phyloP scores from a whole-genome alignment of 2,797 vertebrate species.

The Adelosebastes latens region DNA sequence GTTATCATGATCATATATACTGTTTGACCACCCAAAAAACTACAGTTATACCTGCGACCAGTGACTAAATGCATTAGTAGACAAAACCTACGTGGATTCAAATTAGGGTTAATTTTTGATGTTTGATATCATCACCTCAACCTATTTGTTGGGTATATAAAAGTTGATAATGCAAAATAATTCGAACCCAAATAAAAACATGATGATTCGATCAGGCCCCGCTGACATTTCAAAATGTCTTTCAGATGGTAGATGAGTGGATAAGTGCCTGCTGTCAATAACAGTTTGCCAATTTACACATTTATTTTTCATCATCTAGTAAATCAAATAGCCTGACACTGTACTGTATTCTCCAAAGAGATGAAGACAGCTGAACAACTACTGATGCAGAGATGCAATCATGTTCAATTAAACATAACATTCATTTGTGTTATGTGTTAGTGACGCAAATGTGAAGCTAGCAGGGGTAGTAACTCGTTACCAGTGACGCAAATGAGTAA shows the following conservation, averaged over 20 bases:
- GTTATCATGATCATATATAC: background rate
- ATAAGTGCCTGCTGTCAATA: background rate
- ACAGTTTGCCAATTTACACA: background rate
- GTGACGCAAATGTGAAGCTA: background rate
- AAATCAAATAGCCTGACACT: constrained; percentile 3
- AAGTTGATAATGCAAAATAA: background rate
- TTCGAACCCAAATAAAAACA: background rate
- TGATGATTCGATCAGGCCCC: background rate
- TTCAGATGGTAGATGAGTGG: background rate
- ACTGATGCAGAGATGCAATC: constrained; percentile 11
- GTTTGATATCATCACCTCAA: too few species aligned
- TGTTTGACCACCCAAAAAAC: background rate
- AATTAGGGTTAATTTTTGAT: too few species aligned
- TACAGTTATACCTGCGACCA: background rate
- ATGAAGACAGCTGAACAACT: background rate
- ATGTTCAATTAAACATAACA: constrained; percentile 42
- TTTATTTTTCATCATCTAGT: background rate
- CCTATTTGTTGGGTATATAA: background rate
- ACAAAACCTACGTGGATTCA: background rate
- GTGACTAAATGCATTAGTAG: too few species aligned
- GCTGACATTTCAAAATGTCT: background rate
- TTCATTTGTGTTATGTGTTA: background rate
- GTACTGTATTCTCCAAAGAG: background rate
- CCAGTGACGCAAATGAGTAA: too few species aligned
- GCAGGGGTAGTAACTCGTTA: too few species aligned